Conservation (phyloP, 2,888 invertebrate species). For the Disparrhopalites patrizii region DNA sequence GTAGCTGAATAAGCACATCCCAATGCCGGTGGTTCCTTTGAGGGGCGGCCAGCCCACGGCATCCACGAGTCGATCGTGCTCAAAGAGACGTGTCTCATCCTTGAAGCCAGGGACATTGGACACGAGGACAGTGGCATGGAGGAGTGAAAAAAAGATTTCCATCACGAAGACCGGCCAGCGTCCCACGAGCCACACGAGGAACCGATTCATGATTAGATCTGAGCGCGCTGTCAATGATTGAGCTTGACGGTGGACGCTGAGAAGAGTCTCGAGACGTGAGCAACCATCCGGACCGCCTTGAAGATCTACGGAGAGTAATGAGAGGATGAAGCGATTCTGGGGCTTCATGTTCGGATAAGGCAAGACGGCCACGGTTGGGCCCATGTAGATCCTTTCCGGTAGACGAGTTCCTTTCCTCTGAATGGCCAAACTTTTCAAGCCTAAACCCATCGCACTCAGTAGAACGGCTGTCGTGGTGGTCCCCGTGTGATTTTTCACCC, state of each 20-base stretch:
- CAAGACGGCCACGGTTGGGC: constrained; percentile 44
- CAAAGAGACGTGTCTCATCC: constrained; percentile 40
- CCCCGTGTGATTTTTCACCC: constrained; percentile 39
- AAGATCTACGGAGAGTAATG: background rate
- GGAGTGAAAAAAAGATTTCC: constrained; percentile 25
- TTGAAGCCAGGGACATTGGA: constrained; percentile 25
- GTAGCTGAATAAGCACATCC: constrained; percentile 45
- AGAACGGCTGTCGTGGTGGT: constrained; percentile 36
- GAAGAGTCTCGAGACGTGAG: background rate
- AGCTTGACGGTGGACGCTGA: constrained; percentile 32
- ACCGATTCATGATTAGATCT: constrained; percentile 19
- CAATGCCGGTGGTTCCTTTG: constrained; percentile 43
- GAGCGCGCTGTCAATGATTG: constrained; percentile 31
- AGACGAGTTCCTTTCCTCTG: constrained; percentile 34
- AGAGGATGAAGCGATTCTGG: constrained; percentile 35
- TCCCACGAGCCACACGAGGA: constrained; percentile 25
- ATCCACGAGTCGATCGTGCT: constrained; percentile 41
- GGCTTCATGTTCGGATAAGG: constrained; percentile 44
- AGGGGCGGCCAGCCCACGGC: constrained; percentile 45
- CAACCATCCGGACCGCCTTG: background rate
- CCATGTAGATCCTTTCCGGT: constrained; percentile 35
- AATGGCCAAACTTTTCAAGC: constrained; percentile 39
- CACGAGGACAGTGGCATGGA: constrained; percentile 17
- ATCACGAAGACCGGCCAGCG: constrained; percentile 38
- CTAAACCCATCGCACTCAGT: constrained; percentile 32